Conservation (phyloP, 2,113 vertebrate species). For the Ginglymostoma cirratum region DNA sequence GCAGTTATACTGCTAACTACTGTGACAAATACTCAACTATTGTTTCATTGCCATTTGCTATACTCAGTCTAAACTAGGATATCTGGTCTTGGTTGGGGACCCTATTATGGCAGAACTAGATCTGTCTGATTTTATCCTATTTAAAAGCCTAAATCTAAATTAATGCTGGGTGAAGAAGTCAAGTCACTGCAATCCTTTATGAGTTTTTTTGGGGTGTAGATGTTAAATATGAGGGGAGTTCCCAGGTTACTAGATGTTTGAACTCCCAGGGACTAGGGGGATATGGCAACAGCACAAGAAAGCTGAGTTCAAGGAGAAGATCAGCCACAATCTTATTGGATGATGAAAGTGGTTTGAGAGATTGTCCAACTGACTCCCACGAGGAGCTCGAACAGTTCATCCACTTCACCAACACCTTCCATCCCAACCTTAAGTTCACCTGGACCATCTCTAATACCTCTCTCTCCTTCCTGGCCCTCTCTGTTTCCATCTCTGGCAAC, state of each 20-base stretch:
- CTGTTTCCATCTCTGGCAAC: too few species aligned
- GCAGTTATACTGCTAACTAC: neutral
- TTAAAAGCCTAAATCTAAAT: neutral
- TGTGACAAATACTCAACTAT: neutral
- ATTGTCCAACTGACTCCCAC: too few species aligned
- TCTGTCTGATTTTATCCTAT: neutral
- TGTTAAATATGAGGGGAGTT: neutral
- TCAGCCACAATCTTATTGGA: neutral
- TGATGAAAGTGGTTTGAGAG: neutral
- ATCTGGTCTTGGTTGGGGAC: neutral
- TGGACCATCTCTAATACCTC: too few species aligned
- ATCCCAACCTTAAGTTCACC: too few species aligned
- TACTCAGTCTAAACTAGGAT: neutral
- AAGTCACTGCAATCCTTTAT: too few species aligned
- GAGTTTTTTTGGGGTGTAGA: too few species aligned
- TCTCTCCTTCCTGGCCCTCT: too few species aligned
- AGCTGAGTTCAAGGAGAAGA: neutral
- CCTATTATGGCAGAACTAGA: neutral
- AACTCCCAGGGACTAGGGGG: neutral
- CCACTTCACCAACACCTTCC: too few species aligned
- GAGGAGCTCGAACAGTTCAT: too few species aligned
- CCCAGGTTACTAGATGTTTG: neutral
- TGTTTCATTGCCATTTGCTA: neutral
- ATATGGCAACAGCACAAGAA: neutral
- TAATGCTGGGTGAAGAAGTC: too few species aligned